Percentiles rank a stretch among this genome's conserved stretches.
Conservation (phyloP, 35 echinoderm and acorn worm genomes). For the Ophioderma brevispina region DNA sequence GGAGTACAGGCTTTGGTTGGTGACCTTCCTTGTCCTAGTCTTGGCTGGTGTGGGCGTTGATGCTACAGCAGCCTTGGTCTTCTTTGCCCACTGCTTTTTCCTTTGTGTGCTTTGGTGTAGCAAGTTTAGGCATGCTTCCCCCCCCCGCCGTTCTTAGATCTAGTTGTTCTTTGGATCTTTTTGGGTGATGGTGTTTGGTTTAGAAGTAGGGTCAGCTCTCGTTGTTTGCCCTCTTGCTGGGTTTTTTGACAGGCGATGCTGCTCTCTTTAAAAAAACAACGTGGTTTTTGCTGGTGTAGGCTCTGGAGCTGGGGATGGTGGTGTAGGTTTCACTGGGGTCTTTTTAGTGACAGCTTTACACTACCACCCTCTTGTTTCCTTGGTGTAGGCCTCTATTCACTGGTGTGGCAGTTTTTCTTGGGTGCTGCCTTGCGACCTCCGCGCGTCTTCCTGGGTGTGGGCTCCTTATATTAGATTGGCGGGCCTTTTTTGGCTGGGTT, state of each 20-base stretch:
- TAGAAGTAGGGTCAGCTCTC: slow-evolving; percentile 27
- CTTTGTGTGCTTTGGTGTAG: slow-evolving; percentile 10
- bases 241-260: not conserved
- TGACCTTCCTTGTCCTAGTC: not conserved
- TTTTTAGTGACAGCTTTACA: slow-evolving; percentile 15
- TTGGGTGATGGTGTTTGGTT: slow-evolving; percentile 17
- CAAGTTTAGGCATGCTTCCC: not conserved
- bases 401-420: slow-evolving; percentile 19
- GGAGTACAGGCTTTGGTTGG: slow-evolving; percentile 2
- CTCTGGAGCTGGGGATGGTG: not conserved
- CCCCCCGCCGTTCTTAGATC: not conserved
- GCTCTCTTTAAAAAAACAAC: slow-evolving; percentile 7
- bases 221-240: slow-evolving; percentile 33
- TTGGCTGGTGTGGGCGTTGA: not conserved
- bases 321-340: not conserved
- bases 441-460: slow-evolving; percentile 71
- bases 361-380: slow-evolving; percentile 36
- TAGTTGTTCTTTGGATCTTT: not conserved
- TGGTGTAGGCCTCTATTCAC: slow-evolving; percentile 6
- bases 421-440: slow-evolving; percentile 31
- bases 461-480: not conserved
- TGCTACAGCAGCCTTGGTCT: not conserved
- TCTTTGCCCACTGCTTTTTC: slow-evolving; percentile 18
- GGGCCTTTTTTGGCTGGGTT: not conserved
- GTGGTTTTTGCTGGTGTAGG: not conserved